A percentile compares a stretch with the other conserved stretches of the same genome.
Conservation (phyloP, 2,888 invertebrate genomes). For the Volucella inflata region DNA sequence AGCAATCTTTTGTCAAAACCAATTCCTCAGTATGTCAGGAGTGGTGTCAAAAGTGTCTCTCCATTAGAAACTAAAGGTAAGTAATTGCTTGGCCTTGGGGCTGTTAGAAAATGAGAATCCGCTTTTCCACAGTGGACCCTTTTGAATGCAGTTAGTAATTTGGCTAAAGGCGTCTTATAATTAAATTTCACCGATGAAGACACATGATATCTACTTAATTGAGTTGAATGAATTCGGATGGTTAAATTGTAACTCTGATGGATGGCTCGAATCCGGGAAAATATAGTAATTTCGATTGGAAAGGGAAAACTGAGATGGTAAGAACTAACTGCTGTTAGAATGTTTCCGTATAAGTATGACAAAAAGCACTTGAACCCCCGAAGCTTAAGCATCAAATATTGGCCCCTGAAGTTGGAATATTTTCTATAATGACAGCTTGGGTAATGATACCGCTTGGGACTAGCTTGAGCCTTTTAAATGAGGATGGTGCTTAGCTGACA, state of each 20-base stretch:
- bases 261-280: constrained; percentile 19
- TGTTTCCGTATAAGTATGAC: too few species aligned
- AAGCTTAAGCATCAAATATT: too few species aligned
- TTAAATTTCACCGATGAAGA: constrained; percentile 68
- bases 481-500: too few species aligned
- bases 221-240: constrained; percentile 50
- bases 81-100: constrained; percentile 65
- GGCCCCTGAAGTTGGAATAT: too few species aligned
- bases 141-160: constrained; percentile 35
- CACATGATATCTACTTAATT: constrained; percentile 55
- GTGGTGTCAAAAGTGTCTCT: constrained; percentile 60
- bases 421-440: too few species aligned
- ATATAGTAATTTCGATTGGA: constrained; percentile 47
- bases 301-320: constrained; percentile 17
- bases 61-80: constrained; percentile 69
- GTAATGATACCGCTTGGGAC: too few species aligned
- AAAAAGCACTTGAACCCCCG: too few species aligned
- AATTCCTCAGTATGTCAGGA: constrained; percentile 54
- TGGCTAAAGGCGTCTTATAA: constrained; percentile 62
- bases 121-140: constrained; percentile 10
- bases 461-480: too few species aligned
- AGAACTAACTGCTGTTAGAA: too few species aligned
- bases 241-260: neutral
- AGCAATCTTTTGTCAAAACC: constrained; percentile 54
- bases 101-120: constrained; percentile 48